These are phyloP conservation scores for Helicoverpa zea DNA, from an alignment of 1,140 invertebrate genomes.

Conservation along the genomic window DNA sequence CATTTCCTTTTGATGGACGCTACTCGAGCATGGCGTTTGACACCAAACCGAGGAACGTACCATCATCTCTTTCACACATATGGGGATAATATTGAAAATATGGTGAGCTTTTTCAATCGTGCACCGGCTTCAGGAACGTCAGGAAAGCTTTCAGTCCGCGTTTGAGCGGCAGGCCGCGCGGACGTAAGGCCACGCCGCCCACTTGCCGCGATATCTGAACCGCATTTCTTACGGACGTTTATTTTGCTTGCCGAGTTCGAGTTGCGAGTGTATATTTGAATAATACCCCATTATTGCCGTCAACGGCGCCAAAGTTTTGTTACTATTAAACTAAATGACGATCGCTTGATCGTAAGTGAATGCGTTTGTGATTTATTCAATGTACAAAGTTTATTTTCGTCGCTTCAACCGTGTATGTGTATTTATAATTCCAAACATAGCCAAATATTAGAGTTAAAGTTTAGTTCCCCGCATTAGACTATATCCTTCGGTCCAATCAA, in stretches of 20 bases:
- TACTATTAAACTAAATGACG: constrained; percentile 24
- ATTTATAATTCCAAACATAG: constrained; percentile 56
- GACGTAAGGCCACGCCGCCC: constrained; percentile 62
- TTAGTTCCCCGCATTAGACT: constrained; percentile 54
- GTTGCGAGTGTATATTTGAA: constrained; percentile 38
- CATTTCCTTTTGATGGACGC: constrained; percentile 72
- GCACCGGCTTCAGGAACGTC: constrained; percentile 68
- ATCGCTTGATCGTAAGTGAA: constrained; percentile 63
- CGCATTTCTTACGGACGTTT: constrained; percentile 55
- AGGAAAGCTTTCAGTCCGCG: constrained; percentile 81
- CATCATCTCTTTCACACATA: constrained; percentile 62
- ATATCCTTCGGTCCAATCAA: constrained; percentile 74
- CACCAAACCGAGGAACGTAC: constrained; percentile 49
- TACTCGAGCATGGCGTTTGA: constrained; percentile 59
- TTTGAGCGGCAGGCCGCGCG: constrained; percentile 71
- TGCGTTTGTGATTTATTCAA: constrained; percentile 65
- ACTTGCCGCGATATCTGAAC: constrained; percentile 68
- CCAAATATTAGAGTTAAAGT: constrained; percentile 44
- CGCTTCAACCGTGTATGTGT: constrained; percentile 51
- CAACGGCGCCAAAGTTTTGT: constrained; percentile 29
- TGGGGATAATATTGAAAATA: constrained; percentile 54
- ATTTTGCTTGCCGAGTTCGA: constrained; percentile 55
- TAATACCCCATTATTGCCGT: constrained; percentile 16
- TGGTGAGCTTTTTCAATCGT: constrained; percentile 68
- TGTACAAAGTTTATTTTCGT: constrained; percentile 66